Base-by-base conservation (phyloP, 2,797 vertebrate species). In the Botia kubotai region DNA sequence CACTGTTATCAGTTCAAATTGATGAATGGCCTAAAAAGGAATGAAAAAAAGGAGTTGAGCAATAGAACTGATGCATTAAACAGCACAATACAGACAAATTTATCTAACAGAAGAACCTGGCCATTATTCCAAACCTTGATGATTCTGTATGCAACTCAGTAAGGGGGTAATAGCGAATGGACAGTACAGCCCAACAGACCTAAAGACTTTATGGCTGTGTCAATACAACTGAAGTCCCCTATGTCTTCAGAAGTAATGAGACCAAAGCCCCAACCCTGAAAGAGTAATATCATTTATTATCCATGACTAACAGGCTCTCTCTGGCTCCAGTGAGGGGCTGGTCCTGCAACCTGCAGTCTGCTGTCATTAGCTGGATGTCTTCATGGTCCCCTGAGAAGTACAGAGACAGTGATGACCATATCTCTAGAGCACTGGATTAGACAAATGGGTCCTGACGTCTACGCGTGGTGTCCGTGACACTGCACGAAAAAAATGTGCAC, bases 271-370 rank as follows among this genome's bases (percentile, higher is more conserved):
- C 43, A 71, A 75, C 73, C 78, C 69, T 82, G 65, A 75, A 82
- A 86, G 77, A 80, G 83, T 46, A 82, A 74, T 83, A 79, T 80
- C 81, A 78, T 81, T 85, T 80, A 85, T 87, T 86, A 87, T 87
- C 83, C 85, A 85, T 72, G 39, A 75, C 82, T 87, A 87, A 84
- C 76, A 69, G 75, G 52, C 62, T 83, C 48, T 72, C 63, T 63
- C 63, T 63, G 80, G 80, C 85, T 84, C 77, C 71, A 79, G 82
- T 16, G 53, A 77, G 43, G 36, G 77, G 33, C 43, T 63, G 39
- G 17, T 55, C 58, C 48, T 23, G n/a, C 57, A 48, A 74, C 50
- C 79, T 83, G 75, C 74, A 78, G 77, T 71, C 79, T 82, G 73
- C 82, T 55, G 17, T 82, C 74, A 50, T 68, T 67, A 72, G 66